phyloP scores from a whole-genome alignment of 1,140 invertebrate genomes.

The Scaptomyza montana region DNA sequence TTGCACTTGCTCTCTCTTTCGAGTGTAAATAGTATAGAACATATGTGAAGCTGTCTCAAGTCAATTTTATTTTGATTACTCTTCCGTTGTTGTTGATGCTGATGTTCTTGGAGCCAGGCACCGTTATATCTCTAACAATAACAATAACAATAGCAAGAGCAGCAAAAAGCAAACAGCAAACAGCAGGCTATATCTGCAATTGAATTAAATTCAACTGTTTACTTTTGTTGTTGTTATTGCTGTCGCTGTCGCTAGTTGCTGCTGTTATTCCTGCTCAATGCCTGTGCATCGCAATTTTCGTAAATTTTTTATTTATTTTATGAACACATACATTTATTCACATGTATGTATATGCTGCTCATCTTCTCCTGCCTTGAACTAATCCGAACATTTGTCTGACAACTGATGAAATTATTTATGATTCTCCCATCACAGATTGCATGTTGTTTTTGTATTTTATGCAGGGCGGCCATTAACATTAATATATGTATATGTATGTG shows the following conservation, averaged over 20 bases:
- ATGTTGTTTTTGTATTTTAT: not conserved
- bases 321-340: constrained; percentile 13
- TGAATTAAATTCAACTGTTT: constrained; percentile 69
- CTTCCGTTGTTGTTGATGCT: constrained; percentile 41
- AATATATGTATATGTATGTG: constrained; percentile 3
- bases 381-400: constrained; percentile 53
- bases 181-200: constrained; percentile 61
- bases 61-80: constrained; percentile 52
- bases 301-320: constrained; percentile 67
- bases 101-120: constrained; percentile 66
- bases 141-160: constrained; percentile 27
- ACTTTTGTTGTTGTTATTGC: constrained; percentile 36
- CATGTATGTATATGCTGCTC: not conserved
- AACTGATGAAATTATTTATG: constrained; percentile 79
- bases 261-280: constrained; percentile 62
- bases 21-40: constrained; percentile 9
- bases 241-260: constrained; percentile 34
- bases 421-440: constrained; percentile 22
- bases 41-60: constrained; percentile 47
- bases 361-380: constrained; percentile 28
- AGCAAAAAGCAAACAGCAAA: constrained; percentile 13
- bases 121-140: constrained; percentile 58
- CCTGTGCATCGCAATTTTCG: constrained; percentile 31
- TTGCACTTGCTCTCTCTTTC: constrained; percentile 54
- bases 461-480: constrained; percentile 16